Evolutionary conservation across 64 coral and sea anemone genomes (phyloP).

Genomic region (Montipora cactus): DNA sequence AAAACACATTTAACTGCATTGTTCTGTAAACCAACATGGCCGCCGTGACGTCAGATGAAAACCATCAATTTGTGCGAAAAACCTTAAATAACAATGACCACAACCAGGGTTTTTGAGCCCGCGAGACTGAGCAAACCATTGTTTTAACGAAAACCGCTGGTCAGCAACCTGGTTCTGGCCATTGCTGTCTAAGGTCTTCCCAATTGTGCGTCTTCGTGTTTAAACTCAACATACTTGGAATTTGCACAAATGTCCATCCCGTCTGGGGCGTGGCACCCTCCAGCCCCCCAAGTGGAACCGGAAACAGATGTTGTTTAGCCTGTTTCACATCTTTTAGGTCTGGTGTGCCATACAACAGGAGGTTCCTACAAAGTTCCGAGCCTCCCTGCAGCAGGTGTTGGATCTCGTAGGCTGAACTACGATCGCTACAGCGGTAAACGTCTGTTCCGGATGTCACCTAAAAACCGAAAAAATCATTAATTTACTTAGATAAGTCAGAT

Average conservation of each 20-base stretch:
- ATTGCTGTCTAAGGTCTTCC: too few species aligned
- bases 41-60: too few species aligned
- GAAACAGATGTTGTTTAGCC: slow-evolving; percentile 76
- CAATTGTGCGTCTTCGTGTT: too few species aligned
- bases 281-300: slow-evolving; percentile 80
- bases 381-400: slow-evolving; percentile 65
- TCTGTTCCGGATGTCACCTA: slow-evolving; percentile 83
- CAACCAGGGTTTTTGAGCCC: too few species aligned
- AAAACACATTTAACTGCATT: too few species aligned
- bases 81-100: too few species aligned
- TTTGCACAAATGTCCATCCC: slow-evolving; percentile 97
- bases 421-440: slow-evolving; percentile 87
- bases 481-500: too few species aligned
- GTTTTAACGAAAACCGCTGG: too few species aligned
- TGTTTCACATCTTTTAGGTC: slow-evolving; percentile 61
- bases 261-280: slow-evolving; percentile 78
- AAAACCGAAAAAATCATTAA: not conserved
- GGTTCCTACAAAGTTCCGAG: slow-evolving; percentile 60
- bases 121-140: too few species aligned
- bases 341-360: slow-evolving; percentile 83
- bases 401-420: slow-evolving; percentile 89
- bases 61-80: too few species aligned
- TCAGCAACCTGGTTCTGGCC: too few species aligned
- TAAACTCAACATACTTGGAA: slow-evolving; percentile 73
- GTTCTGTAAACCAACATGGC: too few species aligned